Evolutionary conservation across 2,113 vertebrate genomes (phyloP).

Genomic region (Fregetta grallaria): DNA sequence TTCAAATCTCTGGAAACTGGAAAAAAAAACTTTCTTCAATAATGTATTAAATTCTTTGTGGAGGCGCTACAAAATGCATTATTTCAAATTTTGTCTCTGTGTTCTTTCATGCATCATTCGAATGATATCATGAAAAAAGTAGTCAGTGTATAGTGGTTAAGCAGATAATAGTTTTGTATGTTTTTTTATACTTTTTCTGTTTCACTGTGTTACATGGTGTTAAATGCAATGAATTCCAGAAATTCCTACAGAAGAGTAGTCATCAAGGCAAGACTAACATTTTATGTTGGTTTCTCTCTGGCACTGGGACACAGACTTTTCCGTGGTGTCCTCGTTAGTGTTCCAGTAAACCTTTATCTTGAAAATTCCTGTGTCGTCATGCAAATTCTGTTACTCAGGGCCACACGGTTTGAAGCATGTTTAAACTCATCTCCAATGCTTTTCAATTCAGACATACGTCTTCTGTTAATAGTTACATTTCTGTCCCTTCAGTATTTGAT

Average conservation of each 20-base stretch:
- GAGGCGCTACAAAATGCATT: background rate
- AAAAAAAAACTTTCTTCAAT: background rate
- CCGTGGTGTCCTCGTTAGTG: rapidly evolving
- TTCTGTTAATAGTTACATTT: background rate
- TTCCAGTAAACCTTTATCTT: background rate
- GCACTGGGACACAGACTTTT: background rate
- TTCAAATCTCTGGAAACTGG: background rate
- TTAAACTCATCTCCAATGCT: background rate
- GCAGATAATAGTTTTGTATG: background rate
- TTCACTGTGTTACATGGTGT: background rate
- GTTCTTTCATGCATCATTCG: background rate
- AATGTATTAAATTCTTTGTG: background rate
- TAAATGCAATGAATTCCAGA: background rate
- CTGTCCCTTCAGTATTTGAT: background rate
- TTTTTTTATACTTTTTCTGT: background rate
- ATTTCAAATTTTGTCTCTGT: background rate
- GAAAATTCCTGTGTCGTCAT: background rate
- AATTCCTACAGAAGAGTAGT: background rate
- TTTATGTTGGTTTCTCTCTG: background rate
- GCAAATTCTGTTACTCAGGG: background rate
- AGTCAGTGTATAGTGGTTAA: background rate
- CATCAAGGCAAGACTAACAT: background rate
- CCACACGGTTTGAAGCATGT: background rate
- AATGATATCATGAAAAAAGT: background rate
- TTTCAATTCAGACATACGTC: background rate